Base-by-base conservation (phyloP, 2,888 invertebrate species). In the Parelbella ahira region DNA sequence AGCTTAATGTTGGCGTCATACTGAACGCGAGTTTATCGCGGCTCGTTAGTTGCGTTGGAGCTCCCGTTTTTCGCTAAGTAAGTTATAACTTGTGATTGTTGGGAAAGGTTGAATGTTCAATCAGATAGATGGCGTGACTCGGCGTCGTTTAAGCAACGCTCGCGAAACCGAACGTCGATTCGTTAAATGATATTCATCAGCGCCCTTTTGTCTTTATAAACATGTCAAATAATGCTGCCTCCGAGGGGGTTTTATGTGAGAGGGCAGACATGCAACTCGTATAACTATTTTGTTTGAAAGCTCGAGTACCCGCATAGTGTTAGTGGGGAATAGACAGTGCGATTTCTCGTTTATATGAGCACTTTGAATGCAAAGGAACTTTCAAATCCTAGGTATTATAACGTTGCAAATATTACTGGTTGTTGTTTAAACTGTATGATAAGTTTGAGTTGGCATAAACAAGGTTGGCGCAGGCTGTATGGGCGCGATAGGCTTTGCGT, bases 101-200 rank as follows among this genome's bases (percentile, higher is more conserved):
- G 63, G 62, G 64, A 73, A 68, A 68, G 71, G 78, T 74, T 77
- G 77, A 77, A 68, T 67, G 73, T 70, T 66, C 72, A 67, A 81
- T 84, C 82, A 73, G 81, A 84, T 82, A 80, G 80, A 83, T 86
- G 83, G 82, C 86, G 86, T 86, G 86, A 86, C 86, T 86, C 60
- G 67, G 74, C 68, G 81, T 83, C 86, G 76, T 86, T 86, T 83
- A 78, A 71, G 75, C 70, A 56, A 66, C 65, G 58, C 68, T 71
- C 63, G 73, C 72, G 69, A 77, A 72, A 76, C 78, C 70, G 72
- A 76, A 72, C 68, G 74, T 76, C 82, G 81, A 83, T 84, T 83
- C 83, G 80, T 83, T 84, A 81, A 82, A 81, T 81, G 84, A 84
- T 84, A 84, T 70, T 67, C 73, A 84, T 82, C 84, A 74, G 64